Evolutionary conservation across 2,888 invertebrate genomes (phyloP).

Genomic region (Watsonalla binaria): DNA sequence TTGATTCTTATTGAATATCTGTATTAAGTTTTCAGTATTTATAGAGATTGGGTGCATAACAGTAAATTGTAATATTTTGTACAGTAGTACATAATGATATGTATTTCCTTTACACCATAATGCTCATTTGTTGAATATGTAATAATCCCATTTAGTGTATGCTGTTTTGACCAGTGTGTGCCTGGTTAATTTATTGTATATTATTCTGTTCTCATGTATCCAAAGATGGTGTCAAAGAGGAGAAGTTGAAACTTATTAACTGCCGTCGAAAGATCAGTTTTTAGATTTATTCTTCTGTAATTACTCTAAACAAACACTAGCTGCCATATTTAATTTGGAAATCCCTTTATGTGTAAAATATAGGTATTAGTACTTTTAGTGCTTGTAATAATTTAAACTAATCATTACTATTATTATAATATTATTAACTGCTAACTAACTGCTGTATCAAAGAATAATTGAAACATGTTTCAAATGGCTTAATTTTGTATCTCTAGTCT

Average conservation of each 20-base stretch:
- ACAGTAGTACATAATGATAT: constrained; percentile 10
- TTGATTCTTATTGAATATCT: constrained; percentile 24
- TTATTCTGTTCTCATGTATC: constrained; percentile 16
- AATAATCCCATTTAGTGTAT: neutral
- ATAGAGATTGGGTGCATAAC: constrained; percentile 34
- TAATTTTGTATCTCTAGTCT: constrained; percentile 31
- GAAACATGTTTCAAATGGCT: constrained; percentile 17
- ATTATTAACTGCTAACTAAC: constrained; percentile 1
- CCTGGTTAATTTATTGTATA: constrained; percentile 1
- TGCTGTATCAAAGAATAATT: neutral
- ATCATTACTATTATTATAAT: constrained; percentile 24
- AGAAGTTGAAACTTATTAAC: constrained; percentile 1
- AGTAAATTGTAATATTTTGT: constrained; percentile 11
- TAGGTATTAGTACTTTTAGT: constrained; percentile 23
- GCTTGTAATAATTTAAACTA: constrained; percentile 35
- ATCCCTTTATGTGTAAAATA: constrained; percentile 31
- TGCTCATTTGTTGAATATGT: neutral
- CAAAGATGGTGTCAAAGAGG: constrained; percentile 15
- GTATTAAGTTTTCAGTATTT: constrained; percentile 24
- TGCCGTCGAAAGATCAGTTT: constrained; percentile 5
- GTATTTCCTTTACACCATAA: constrained; percentile 7
- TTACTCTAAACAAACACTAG: constrained; percentile 41
- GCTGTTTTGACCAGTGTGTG: neutral
- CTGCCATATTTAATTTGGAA: constrained; percentile 63
- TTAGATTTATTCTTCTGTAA: constrained; percentile 29